Conservation (phyloP, 2,888 invertebrate species). For the Calliphora vomitoria region DNA sequence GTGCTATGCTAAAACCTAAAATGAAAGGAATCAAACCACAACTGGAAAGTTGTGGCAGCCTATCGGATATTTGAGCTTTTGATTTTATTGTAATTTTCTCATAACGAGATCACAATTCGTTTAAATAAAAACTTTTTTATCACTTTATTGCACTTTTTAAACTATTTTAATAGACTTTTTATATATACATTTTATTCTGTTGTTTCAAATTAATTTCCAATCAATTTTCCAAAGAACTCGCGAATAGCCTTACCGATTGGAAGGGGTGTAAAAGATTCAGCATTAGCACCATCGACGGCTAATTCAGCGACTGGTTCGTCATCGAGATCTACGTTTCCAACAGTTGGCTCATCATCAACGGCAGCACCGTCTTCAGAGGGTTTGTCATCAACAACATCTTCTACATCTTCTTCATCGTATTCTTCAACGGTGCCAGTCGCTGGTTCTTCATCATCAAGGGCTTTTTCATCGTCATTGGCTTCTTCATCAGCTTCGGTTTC, state of each 20-base stretch:
- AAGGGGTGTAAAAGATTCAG: neutral
- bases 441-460: neutral
- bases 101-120: no score
- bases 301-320: no score
- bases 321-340: neutral
- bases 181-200: no score
- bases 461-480: neutral
- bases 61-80: no score
- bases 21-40: no score
- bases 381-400: conserved; percentile 7
- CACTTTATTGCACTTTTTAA: no score
- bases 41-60: no score
- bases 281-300: neutral
- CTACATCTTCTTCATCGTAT: neutral
- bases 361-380: neutral
- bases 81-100: no score
- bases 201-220: neutral
- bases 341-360: neutral
- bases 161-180: no score
- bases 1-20: no score
- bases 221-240: neutral
- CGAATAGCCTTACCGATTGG: neutral
- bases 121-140: no score
- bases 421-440: neutral
- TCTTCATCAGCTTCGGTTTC: neutral